phyloP scores from a whole-genome alignment of 2,888 invertebrate genomes.

The Leptinotarsa peninsularis region DNA sequence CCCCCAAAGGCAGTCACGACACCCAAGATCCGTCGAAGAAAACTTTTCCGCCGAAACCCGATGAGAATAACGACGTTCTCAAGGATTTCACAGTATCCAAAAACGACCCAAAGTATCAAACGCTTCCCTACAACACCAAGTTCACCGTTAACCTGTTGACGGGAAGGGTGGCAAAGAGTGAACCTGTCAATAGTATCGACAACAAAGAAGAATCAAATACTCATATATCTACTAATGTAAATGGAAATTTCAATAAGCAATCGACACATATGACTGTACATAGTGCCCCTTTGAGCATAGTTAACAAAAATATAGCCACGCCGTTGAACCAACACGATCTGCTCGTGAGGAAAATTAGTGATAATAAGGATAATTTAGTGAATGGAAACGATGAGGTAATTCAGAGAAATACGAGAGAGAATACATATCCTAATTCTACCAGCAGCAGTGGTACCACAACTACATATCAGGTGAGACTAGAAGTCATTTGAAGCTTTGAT shows the following conservation, averaged over 20 bases:
- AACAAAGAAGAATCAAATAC: slow-evolving; percentile 56
- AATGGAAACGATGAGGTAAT: slow-evolving; percentile 31
- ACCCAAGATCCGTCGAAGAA: slow-evolving; percentile 57
- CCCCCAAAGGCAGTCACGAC: slow-evolving; percentile 52
- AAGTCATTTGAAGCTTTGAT: not conserved
- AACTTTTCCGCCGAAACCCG: slow-evolving; percentile 46
- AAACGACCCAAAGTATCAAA: slow-evolving; percentile 92
- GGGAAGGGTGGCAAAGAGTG: slow-evolving; percentile 56
- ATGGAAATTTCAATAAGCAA: slow-evolving; percentile 63
- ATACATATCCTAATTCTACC: slow-evolving; percentile 45
- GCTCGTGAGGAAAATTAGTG: slow-evolving; percentile 54
- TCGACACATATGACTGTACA: slow-evolving; percentile 69
- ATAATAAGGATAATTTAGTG: slow-evolving; percentile 46
- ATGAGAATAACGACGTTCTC: slow-evolving; percentile 66
- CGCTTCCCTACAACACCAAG: slow-evolving; percentile 89
- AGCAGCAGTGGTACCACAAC: slow-evolving; percentile 39
- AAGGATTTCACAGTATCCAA: slow-evolving; percentile 83
- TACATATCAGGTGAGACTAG: slow-evolving; percentile 51
- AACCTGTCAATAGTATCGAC: slow-evolving; percentile 52
- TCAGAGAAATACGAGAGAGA: slow-evolving; percentile 46
- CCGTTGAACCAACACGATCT: slow-evolving; percentile 71
- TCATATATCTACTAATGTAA: slow-evolving; percentile 57
- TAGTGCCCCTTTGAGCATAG: slow-evolving; percentile 70
- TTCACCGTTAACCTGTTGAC: slow-evolving; percentile 75
- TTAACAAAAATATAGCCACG: slow-evolving; percentile 76